phyloP scores from a whole-genome alignment of 2,888 invertebrate genomes.

The Drosophila anomelani region DNA sequence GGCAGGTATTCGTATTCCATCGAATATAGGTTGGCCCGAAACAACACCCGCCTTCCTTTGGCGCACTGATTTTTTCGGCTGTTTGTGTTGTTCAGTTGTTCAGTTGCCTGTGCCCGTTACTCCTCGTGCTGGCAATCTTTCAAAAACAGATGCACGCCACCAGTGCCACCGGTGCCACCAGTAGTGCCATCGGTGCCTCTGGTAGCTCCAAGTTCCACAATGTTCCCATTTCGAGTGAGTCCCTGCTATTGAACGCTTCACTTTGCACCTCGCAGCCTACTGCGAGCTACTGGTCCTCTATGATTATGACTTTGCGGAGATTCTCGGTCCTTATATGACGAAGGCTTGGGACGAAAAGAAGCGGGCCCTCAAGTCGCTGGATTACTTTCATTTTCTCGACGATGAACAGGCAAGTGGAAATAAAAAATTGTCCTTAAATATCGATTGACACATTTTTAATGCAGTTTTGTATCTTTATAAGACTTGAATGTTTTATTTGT shows the following conservation, averaged over 20 bases:
- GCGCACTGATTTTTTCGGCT: constrained; percentile 37
- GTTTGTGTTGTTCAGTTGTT: constrained; percentile 32
- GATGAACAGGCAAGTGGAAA: constrained; percentile 70
- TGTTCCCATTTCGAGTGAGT: constrained; percentile 55
- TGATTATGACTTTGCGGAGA: constrained; percentile 86
- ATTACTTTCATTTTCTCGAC: constrained; percentile 81
- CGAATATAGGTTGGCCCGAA: constrained; percentile 65
- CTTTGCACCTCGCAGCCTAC: constrained; percentile 82
- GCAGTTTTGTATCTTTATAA: neutral
- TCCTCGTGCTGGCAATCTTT: constrained; percentile 58
- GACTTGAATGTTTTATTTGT: no score
- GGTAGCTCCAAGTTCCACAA: constrained; percentile 9
- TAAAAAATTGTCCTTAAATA: neutral
- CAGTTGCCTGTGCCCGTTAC: constrained; percentile 44
- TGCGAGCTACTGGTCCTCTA: constrained; percentile 88
- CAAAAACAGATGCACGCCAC: constrained; percentile 56
- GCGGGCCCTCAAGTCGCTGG: constrained; percentile 74
- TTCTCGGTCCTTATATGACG: constrained; percentile 77
- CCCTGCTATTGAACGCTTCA: constrained; percentile 52
- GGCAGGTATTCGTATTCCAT: constrained; percentile 38
- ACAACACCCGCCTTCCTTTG: constrained; percentile 58
- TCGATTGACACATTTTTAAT: neutral
- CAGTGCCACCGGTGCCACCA: constrained; percentile 4
- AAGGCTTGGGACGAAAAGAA: constrained; percentile 80
- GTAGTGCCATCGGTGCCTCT: constrained; percentile 6